phyloP scores from a whole-genome alignment of 1,140 invertebrate species.

The Lordiphosa stackelbergi region DNA sequence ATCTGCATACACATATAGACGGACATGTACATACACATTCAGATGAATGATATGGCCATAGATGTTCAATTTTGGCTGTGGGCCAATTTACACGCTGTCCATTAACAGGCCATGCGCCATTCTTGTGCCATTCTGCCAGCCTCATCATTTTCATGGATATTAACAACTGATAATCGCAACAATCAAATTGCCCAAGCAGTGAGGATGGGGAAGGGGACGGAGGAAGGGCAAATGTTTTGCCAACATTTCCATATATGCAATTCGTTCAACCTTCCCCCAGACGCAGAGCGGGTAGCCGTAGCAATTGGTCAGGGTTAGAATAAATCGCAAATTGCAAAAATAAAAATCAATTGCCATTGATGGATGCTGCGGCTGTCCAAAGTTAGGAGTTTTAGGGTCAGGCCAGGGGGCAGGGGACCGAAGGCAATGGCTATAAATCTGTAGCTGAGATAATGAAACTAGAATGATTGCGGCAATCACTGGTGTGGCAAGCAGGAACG shows the following conservation, averaged over 20 bases:
- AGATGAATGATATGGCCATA: slow-evolving; percentile 7
- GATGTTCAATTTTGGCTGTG: slow-evolving; percentile 28
- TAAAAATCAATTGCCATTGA: slow-evolving; percentile 41
- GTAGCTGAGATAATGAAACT: slow-evolving; percentile 74
- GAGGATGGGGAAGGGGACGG: background rate
- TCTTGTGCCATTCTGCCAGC: slow-evolving; percentile 40
- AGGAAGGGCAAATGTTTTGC: slow-evolving; percentile 17
- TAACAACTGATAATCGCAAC: slow-evolving; percentile 72
- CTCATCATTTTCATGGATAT: slow-evolving; percentile 69
- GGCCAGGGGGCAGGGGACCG: background rate
- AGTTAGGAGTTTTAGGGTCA: slow-evolving; percentile 28
- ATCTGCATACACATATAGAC: slow-evolving; percentile 9
- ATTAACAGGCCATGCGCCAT: slow-evolving; percentile 53
- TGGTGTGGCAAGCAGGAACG: slow-evolving; percentile 61
- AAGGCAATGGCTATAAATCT: slow-evolving; percentile 55
- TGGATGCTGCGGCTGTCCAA: slow-evolving; percentile 35
- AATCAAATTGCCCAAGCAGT: slow-evolving; percentile 33
- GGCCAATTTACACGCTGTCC: slow-evolving; percentile 70
- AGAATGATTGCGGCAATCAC: slow-evolving; percentile 77
- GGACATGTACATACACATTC: slow-evolving; percentile 18
- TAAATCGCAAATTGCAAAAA: slow-evolving; percentile 11
- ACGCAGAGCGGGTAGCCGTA: background rate
- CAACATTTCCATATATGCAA: slow-evolving; percentile 42
- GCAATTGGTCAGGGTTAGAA: slow-evolving; percentile 48
- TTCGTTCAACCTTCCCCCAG: background rate